A percentile compares a stretch with the other conserved stretches of the same genome.
Evolutionary conservation across 2,797 vertebrate species (phyloP).

Genomic region (Tauraco hartlaubi): DNA sequence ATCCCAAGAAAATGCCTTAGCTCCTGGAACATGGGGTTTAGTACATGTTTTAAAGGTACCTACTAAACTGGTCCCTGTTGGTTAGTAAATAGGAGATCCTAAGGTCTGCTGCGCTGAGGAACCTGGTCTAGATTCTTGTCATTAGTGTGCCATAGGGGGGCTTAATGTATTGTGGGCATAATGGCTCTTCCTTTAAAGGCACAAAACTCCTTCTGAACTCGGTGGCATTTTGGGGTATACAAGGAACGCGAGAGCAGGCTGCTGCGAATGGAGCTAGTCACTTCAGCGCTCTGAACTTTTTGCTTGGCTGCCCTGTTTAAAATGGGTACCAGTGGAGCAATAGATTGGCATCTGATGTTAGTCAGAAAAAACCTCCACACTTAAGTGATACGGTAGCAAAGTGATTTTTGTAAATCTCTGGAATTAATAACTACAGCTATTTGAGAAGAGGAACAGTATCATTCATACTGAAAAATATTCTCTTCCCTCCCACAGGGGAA

Average conservation of each 20-base stretch:
- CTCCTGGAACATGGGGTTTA: accelerated
- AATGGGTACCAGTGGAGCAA: slow-evolving; percentile 26
- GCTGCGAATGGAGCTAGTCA: neutral
- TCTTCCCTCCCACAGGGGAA: slow-evolving; percentile 72
- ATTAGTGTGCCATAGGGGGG: neutral
- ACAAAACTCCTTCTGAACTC: neutral
- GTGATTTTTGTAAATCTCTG: slow-evolving; percentile 58
- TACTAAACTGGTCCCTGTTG: neutral
- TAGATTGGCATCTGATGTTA: slow-evolving; percentile 41
- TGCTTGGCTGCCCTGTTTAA: slow-evolving; percentile 51
- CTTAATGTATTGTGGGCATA: neutral
- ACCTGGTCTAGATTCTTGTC: slow-evolving; percentile 6
- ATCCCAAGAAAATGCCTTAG: neutral
- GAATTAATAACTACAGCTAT: slow-evolving; percentile 74
- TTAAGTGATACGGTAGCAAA: slow-evolving; percentile 52
- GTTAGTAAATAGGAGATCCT: neutral
- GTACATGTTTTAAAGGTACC: neutral
- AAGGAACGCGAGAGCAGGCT: slow-evolving; percentile 8
- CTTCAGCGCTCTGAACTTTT: neutral
- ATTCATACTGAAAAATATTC: slow-evolving; percentile 78
- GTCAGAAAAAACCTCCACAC: neutral
- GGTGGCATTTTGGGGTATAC: neutral
- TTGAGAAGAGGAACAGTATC: slow-evolving; percentile 73
- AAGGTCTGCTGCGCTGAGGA: neutral
- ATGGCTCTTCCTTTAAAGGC: slow-evolving; percentile 22